Percentiles rank a stretch among this genome's conserved stretches.
Conservation (phyloP, 2,113 vertebrate species). For the Crotalus viridis region DNA sequence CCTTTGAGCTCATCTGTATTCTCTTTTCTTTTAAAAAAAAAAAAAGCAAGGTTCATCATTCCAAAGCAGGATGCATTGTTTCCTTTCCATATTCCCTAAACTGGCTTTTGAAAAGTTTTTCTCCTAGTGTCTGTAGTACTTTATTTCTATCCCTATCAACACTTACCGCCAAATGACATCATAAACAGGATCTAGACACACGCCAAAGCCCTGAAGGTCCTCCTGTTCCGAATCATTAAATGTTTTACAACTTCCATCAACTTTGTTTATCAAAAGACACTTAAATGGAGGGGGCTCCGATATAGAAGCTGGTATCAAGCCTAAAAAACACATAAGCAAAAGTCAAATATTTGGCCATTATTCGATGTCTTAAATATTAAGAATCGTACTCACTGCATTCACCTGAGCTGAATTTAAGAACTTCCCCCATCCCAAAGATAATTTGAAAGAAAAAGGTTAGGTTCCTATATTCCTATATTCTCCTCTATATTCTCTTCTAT, state of each 20-base stretch:
- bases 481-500: background rate
- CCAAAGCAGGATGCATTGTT: background rate
- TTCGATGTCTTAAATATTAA: background rate
- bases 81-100: background rate
- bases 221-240: conserved; percentile 99
- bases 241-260: conserved; percentile 97
- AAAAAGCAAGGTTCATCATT: background rate
- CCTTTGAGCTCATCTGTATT: background rate
- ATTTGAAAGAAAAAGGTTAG: background rate
- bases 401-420: background rate
- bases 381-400: background rate
- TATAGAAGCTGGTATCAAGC: conserved; percentile 90
- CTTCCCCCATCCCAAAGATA: background rate
- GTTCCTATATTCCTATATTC: background rate
- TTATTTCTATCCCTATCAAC: conserved; percentile 21
- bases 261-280: conserved; percentile 97
- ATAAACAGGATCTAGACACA: conserved; percentile 97
- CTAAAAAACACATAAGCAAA: conserved; percentile 56
- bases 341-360: background rate
- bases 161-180: conserved; percentile 98
- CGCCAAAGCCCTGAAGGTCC: conserved; percentile 94
- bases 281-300: conserved; percentile 97
- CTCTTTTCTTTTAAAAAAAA: background rate
- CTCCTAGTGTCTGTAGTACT: background rate
- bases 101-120: background rate